phyloP scores from a whole-genome alignment of 2,797 vertebrate genomes.

The Etheostoma perlongum region DNA sequence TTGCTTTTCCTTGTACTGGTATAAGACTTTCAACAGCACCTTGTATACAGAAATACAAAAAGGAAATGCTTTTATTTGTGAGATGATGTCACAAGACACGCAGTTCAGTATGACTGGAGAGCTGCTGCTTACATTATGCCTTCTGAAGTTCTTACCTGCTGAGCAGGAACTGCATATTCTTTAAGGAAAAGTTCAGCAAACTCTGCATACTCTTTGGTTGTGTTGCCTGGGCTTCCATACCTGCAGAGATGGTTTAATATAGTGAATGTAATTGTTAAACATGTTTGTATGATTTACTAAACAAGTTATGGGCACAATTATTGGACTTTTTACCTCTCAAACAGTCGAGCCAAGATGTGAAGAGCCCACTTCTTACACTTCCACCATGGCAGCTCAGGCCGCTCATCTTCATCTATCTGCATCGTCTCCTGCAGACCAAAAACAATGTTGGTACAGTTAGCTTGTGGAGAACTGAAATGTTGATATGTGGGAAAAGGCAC shows the following conservation, averaged over 20 bases:
- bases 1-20: constrained; percentile 98
- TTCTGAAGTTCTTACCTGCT: constrained; percentile 86
- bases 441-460: constrained; percentile 3
- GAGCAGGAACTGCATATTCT: constrained; percentile 95
- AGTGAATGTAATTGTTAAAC: background rate
- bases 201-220: constrained; percentile 98
- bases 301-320: background rate
- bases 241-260: constrained; percentile 70
- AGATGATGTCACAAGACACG: background rate
- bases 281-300: accelerated
- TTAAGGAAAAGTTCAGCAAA: constrained; percentile 99
- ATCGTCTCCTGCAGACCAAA: constrained; percentile 90
- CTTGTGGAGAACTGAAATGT: background rate
- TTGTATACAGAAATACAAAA: constrained; percentile 65
- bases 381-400: constrained; percentile 98
- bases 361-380: constrained; percentile 99
- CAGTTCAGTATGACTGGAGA: background rate
- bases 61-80: background rate
- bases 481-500: background rate
- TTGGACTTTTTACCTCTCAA: constrained; percentile 90
- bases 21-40: constrained; percentile 98
- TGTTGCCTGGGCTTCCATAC: constrained; percentile 98
- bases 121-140: background rate
- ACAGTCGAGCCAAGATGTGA: constrained; percentile 97
- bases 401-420: constrained; percentile 97